These are phyloP conservation scores for Ophioninae sp. DNA, from an alignment of 2,888 invertebrate species.

Conservation along the genomic window DNA sequence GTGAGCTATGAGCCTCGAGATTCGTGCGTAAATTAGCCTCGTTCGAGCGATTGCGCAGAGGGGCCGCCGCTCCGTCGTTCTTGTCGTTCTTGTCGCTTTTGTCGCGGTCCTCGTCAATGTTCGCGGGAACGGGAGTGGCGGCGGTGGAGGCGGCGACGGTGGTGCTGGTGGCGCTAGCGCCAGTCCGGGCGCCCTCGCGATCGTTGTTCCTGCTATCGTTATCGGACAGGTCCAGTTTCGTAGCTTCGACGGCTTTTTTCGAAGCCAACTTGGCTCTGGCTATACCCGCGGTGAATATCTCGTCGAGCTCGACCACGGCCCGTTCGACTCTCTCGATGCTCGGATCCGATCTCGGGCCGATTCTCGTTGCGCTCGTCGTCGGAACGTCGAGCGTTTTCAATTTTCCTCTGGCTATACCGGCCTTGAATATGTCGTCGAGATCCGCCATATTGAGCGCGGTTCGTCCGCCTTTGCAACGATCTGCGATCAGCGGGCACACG, in stretches of 20 bases:
- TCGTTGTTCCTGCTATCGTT: background rate
- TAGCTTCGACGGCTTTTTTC: constrained; percentile 37
- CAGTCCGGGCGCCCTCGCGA: too few species aligned
- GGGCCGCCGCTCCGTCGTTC: constrained; percentile 7
- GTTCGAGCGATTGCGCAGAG: constrained; percentile 3
- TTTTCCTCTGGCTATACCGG: constrained; percentile 58
- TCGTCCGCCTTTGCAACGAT: background rate
- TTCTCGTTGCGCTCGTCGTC: background rate
- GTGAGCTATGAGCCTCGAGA: constrained; percentile 7
- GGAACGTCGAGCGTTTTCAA: constrained; percentile 8
- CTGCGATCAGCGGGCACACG: background rate
- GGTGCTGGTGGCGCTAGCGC: too few species aligned
- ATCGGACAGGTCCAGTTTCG: constrained; percentile 27
- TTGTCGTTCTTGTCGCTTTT: constrained; percentile 17
- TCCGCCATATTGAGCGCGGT: constrained; percentile 61
- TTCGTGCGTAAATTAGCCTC: constrained; percentile 17
- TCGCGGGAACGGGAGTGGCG: too few species aligned
- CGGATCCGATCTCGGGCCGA: constrained; percentile 4
- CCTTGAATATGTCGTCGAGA: constrained; percentile 74
- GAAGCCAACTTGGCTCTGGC: constrained; percentile 68
- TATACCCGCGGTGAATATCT: constrained; percentile 75
- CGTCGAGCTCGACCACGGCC: constrained; percentile 69
- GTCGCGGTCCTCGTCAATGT: constrained; percentile 29
- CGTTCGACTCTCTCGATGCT: constrained; percentile 55
- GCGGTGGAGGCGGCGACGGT: too few species aligned